Conservation (phyloP, 1,140 invertebrate genomes). For the Drosophila kohkoa region DNA sequence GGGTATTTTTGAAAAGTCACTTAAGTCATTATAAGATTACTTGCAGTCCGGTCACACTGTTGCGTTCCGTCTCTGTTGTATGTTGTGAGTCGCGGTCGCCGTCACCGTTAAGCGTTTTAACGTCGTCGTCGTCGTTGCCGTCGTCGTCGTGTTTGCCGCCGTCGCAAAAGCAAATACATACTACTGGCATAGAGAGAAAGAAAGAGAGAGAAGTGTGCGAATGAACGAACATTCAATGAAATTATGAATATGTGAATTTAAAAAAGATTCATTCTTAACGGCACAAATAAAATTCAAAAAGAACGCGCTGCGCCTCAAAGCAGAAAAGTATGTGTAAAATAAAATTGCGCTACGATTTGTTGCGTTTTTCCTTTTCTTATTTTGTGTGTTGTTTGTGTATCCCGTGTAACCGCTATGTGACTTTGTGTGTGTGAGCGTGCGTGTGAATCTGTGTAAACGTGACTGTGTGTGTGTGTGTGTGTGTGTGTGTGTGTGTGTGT, state of each 20-base stretch:
- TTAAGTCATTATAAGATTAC: neutral
- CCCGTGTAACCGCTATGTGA: constrained; percentile 10
- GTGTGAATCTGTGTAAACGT: constrained; percentile 27
- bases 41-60: constrained; percentile 32
- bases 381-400: constrained; percentile 2
- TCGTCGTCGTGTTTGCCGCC: constrained; percentile 11
- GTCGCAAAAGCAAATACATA: constrained; percentile 12
- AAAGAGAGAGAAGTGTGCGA: neutral
- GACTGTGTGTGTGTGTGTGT: neutral
- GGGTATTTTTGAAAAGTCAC: neutral
- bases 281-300: neutral
- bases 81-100: constrained; percentile 30
- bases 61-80: neutral
- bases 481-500: constrained; percentile 36
- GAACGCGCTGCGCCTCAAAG: constrained; percentile 2
- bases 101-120: neutral
- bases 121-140: neutral
- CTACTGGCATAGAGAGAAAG: neutral
- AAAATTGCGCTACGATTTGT: constrained; percentile 1
- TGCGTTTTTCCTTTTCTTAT: constrained; percentile 9
- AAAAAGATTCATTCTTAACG: neutral
- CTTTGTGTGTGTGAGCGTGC: constrained; percentile 20
- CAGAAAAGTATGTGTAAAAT: constrained; percentile 24
- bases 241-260: constrained; percentile 32
- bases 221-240: constrained; percentile 18